phyloP scores from a whole-genome alignment of 2,113 vertebrate species.

The Microcebus lehilahytsara region DNA sequence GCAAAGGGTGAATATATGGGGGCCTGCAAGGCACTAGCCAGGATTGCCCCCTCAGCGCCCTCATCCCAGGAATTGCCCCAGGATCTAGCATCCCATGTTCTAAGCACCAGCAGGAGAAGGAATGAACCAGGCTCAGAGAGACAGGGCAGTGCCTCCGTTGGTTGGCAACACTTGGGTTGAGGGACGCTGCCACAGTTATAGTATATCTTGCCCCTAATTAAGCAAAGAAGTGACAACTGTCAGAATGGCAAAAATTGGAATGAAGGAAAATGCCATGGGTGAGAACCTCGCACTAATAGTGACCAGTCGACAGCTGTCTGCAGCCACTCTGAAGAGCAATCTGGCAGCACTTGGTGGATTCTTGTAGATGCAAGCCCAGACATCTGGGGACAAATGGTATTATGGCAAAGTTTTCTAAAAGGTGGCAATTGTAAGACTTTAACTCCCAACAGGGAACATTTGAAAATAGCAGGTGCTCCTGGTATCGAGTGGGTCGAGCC shows the following conservation, averaged over 20 bases:
- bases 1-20: no score
- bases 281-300: background rate
- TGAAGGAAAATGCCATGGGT: background rate
- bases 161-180: background rate
- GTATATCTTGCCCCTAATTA: background rate
- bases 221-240: background rate
- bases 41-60: accelerated
- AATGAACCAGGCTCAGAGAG: background rate
- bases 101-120: background rate
- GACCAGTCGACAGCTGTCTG: background rate
- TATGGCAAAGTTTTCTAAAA: background rate
- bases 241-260: background rate
- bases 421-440: background rate
- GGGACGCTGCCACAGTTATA: background rate
- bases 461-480: background rate
- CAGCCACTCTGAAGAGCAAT: background rate
- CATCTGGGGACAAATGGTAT: no score
- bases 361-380: background rate
- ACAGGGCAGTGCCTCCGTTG: background rate
- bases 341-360: background rate
- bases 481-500: background rate
- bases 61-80: background rate
- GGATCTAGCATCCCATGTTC: background rate
- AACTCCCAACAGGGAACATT: background rate
- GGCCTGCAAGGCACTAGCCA: background rate